phyloP scores from a whole-genome alignment of 2,888 invertebrate species.

The Formica aserva region DNA sequence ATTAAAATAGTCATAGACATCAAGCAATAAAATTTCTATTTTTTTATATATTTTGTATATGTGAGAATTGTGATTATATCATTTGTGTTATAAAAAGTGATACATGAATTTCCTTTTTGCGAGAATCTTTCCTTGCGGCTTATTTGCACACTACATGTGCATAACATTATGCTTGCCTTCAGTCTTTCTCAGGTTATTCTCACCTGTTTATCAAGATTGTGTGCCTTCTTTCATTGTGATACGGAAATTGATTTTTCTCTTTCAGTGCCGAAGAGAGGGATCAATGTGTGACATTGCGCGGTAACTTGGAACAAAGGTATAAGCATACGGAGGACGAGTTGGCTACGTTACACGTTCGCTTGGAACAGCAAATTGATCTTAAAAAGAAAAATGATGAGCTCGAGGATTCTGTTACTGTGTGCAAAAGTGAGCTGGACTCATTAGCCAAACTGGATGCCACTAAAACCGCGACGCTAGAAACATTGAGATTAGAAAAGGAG shows the following conservation, averaged over 20 bases:
- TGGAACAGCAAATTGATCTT: constrained; percentile 77
- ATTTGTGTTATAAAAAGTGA: neutral
- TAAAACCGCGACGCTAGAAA: constrained; percentile 78
- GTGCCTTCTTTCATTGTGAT: neutral
- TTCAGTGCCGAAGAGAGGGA: constrained; percentile 83
- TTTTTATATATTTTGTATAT: neutral
- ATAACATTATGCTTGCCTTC: neutral
- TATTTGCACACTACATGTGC: neutral
- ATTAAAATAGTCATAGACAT: neutral
- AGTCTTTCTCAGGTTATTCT: neutral
- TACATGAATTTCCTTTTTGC: neutral
- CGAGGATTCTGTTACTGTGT: constrained; percentile 79
- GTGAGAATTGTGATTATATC: neutral
- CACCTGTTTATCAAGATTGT: no score
- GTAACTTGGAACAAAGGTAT: constrained; percentile 76
- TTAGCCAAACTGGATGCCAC: constrained; percentile 78
- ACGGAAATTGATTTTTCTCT: constrained; percentile 13
- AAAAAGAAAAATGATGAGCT: constrained; percentile 77
- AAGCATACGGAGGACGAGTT: constrained; percentile 79
- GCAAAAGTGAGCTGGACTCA: constrained; percentile 82
- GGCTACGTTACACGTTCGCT: constrained; percentile 77
- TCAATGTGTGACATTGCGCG: constrained; percentile 80
- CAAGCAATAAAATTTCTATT: neutral
- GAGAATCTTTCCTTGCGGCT: neutral
- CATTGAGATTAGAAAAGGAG: constrained; percentile 80